These are phyloP conservation scores for Grallaria varia DNA, from an alignment of 2,113 vertebrate genomes.

Conservation along the genomic window DNA sequence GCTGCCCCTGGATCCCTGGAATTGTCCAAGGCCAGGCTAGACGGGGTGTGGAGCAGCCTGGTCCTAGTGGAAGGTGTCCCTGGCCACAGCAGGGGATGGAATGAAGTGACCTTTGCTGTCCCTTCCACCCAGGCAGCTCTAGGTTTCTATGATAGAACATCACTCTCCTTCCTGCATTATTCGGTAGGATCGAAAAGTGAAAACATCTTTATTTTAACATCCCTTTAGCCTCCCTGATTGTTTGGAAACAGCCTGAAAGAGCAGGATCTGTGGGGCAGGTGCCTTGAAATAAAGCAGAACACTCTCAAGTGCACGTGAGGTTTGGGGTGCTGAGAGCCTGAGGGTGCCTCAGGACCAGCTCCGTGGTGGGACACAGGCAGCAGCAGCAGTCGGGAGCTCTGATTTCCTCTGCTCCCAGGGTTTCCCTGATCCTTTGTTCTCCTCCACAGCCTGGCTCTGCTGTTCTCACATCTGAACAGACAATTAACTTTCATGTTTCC, in stretches of 20 bases:
- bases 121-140: not conserved
- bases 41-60: not conserved
- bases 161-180: not conserved
- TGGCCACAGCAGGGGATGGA: not conserved
- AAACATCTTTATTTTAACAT: not conserved
- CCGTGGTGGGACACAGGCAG: fast-evolving
- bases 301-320: too few relatives aligned
- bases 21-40: not conserved
- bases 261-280: fast-evolving
- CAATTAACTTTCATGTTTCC: not conserved
- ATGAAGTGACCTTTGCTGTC: fast-evolving
- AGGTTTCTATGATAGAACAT: not conserved
- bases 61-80: not conserved
- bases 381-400: not conserved
- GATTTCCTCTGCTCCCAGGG: fast-evolving
- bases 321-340: not conserved
- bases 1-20: not conserved
- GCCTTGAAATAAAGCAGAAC: too few relatives aligned
- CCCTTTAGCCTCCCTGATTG: not conserved
- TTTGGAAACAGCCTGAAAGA: not conserved
- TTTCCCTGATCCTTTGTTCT: not conserved
- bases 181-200: not conserved
- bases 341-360: fast-evolving
- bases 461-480: not conserved
- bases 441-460: not conserved